Conservation (phyloP, 2,113 vertebrate species). For the Mirza zaza region DNA sequence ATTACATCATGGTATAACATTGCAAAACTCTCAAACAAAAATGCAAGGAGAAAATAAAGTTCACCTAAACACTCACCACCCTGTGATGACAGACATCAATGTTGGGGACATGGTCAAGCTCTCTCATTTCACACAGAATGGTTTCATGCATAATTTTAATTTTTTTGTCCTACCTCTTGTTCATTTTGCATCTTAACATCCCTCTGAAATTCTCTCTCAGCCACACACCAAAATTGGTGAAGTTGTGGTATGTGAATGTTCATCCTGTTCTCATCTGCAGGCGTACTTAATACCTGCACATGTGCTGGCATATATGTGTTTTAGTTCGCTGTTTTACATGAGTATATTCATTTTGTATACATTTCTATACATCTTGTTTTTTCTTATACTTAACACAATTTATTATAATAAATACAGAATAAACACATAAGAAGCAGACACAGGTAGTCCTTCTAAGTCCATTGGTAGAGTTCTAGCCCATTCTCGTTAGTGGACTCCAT, state of each 20-base stretch:
- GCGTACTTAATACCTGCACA: neutral
- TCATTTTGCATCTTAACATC: neutral
- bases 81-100: rapidly evolving
- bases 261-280: neutral
- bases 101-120: rapidly evolving
- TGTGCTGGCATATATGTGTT: neutral
- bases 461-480: rapidly evolving
- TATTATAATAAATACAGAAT: neutral
- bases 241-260: neutral
- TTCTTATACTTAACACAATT: neutral
- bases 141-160: no score
- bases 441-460: neutral
- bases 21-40: neutral
- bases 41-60: neutral
- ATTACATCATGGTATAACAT: neutral
- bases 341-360: neutral
- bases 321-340: neutral
- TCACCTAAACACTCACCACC: neutral
- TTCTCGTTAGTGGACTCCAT: neutral
- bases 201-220: neutral
- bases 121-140: neutral
- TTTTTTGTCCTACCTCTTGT: neutral
- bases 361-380: neutral
- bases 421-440: neutral
- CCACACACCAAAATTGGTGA: neutral